Percentiles rank a stretch among this genome's conserved stretches.
phyloP scores from a whole-genome alignment of 2,888 invertebrate genomes.

The Xanthia togata region DNA sequence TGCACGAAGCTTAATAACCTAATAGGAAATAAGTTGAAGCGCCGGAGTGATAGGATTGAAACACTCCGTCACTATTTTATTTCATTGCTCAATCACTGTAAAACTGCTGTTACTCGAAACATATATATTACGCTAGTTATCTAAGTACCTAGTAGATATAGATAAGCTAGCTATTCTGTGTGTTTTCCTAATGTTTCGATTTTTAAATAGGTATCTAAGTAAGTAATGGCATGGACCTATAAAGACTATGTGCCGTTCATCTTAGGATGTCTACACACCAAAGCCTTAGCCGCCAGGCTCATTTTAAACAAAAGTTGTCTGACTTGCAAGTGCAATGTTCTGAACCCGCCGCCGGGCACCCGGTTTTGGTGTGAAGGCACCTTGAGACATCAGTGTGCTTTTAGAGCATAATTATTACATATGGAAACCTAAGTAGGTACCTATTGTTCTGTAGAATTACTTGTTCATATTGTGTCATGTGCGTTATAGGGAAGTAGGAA shows the following conservation, averaged over 20 bases:
- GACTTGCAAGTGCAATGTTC: background rate
- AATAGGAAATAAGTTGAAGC: background rate
- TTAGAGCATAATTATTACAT: background rate
- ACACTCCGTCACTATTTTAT: background rate
- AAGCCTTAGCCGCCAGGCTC: background rate
- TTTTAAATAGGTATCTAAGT: background rate
- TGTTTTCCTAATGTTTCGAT: background rate
- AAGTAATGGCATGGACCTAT: background rate
- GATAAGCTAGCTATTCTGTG: slow-evolving; percentile 13
- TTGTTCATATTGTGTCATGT: slow-evolving; percentile 25
- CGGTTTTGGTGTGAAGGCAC: background rate
- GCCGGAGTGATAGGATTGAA: slow-evolving; percentile 13
- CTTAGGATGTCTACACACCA: background rate
- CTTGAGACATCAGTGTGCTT: slow-evolving; percentile 8
- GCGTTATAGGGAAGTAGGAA: slow-evolving; percentile 19
- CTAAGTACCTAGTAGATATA: slow-evolving; percentile 1
- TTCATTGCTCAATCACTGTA: background rate
- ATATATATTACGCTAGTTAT: background rate
- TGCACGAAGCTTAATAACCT: too few relatives aligned
- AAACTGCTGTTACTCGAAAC: background rate
- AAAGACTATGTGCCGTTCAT: background rate
- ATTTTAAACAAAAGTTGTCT: background rate
- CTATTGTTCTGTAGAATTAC: slow-evolving; percentile 1
- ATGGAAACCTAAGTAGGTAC: background rate
- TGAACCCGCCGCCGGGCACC: background rate